A percentile compares a stretch with the other conserved stretches of the same genome.
phyloP scores from a whole-genome alignment of 2,888 invertebrate genomes.

The Athalia circularis region DNA sequence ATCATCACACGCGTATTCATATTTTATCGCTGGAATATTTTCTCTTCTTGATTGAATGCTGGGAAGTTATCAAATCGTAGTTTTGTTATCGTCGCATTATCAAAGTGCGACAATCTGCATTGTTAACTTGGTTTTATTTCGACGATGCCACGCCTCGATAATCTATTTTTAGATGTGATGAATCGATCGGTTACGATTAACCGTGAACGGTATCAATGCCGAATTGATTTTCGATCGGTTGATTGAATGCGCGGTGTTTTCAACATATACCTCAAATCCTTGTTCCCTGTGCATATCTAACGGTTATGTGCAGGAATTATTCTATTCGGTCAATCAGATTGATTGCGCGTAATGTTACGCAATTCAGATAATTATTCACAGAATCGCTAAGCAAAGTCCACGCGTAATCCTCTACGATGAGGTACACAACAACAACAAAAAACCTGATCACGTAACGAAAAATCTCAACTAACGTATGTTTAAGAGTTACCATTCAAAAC shows the following conservation, averaged over 20 bases:
- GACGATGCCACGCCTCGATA: constrained; percentile 15
- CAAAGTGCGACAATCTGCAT: not conserved
- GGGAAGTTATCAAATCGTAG: not conserved
- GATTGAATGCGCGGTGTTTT: constrained; percentile 11
- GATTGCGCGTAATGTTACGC: not conserved
- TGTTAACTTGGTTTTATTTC: not conserved
- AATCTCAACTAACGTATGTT: too few species aligned
- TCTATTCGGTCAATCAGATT: constrained; percentile 8
- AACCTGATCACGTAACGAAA: too few species aligned
- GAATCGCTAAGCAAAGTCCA: not conserved
- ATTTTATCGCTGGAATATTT: not conserved
- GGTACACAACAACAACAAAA: too few species aligned
- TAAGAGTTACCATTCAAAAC: too few species aligned
- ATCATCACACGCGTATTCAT: not conserved
- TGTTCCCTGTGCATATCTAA: not conserved
- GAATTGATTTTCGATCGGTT: constrained; percentile 15
- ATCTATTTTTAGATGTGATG: constrained; percentile 3
- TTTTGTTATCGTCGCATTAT: not conserved
- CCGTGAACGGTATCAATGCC: not conserved
- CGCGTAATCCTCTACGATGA: too few species aligned
- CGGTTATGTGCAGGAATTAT: not conserved
- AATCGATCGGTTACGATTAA: constrained; percentile 33
- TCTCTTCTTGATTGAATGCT: not conserved
- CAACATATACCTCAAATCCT: not conserved
- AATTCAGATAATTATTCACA: not conserved